Evolutionary conservation across 1,140 invertebrate genomes (phyloP).

Genomic region (Achatina immaculata): DNA sequence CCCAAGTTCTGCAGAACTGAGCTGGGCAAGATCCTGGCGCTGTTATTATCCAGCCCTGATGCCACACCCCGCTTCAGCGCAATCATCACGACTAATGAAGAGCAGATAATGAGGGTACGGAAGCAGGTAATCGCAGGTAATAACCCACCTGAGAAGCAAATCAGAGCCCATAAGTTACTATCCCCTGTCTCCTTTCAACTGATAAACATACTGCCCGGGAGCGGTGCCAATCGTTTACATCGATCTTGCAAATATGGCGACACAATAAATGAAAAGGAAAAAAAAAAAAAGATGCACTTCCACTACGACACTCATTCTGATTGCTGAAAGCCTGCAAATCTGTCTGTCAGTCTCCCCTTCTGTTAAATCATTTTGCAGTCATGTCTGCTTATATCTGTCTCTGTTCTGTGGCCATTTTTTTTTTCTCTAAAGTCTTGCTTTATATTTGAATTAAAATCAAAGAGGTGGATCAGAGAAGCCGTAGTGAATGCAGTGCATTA

Average conservation of each 20-base stretch:
- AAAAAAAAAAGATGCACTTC: no score
- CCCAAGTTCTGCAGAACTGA: not conserved
- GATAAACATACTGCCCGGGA: not conserved
- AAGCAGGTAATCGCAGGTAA: slow-evolving; percentile 36
- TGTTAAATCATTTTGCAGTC: no score
- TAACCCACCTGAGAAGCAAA: slow-evolving; percentile 38
- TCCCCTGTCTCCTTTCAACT: not conserved
- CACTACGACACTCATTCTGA: no score
- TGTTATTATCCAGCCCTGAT: slow-evolving; percentile 35
- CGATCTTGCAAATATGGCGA: not conserved
- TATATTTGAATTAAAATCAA: no score
- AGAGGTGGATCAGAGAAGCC: no score
- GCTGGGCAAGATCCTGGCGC: not conserved
- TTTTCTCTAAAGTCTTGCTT: no score
- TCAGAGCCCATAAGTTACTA: slow-evolving; percentile 34
- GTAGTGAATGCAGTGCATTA: no score
- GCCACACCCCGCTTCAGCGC: slow-evolving; percentile 18
- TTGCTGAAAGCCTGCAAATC: no score
- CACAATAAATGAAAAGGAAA: no score
- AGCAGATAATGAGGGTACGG: slow-evolving; percentile 23
- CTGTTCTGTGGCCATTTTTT: no score
- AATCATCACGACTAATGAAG: slow-evolving; percentile 34
- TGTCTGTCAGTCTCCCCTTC: no score
- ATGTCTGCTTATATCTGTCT: no score
- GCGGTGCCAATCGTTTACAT: not conserved